A percentile compares a stretch with the other conserved stretches of the same genome.
Conservation (phyloP, 1,140 invertebrate genomes). For the Scaptomyza montana region DNA sequence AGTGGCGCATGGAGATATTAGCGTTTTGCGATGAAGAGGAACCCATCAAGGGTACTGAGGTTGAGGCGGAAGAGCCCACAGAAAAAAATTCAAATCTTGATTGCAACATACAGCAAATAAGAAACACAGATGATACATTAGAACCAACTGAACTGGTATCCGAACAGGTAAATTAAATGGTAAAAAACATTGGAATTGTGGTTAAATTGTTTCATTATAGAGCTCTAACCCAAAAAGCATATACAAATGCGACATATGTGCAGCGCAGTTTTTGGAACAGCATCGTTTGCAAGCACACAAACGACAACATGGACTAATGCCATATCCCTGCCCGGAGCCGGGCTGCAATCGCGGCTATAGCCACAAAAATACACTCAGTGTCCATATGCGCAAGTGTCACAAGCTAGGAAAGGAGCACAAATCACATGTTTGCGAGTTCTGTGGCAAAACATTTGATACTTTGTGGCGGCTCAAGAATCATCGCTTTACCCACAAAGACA, state of each 20-base stretch:
- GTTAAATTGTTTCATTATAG: background rate
- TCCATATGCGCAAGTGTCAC: slow-evolving; percentile 55
- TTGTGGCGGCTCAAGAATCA: slow-evolving; percentile 58
- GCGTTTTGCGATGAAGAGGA: slow-evolving; percentile 31
- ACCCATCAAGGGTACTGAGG: background rate
- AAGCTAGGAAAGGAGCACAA: slow-evolving; percentile 57
- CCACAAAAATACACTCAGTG: slow-evolving; percentile 52
- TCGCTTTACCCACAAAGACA: slow-evolving; percentile 50
- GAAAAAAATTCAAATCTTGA: background rate
- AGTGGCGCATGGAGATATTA: slow-evolving; percentile 40
- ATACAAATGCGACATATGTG: slow-evolving; percentile 55
- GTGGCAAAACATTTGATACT: slow-evolving; percentile 60
- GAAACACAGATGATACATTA: background rate
- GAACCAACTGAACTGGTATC: background rate
- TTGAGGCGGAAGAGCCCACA: background rate
- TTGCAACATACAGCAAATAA: background rate
- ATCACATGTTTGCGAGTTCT: slow-evolving; percentile 56
- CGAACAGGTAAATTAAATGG: background rate
- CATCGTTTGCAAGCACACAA: slow-evolving; percentile 52
- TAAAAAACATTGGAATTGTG: background rate
- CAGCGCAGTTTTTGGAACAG: slow-evolving; percentile 39
- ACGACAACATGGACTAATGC: slow-evolving; percentile 47
- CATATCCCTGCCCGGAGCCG: slow-evolving; percentile 49
- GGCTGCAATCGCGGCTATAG: slow-evolving; percentile 53
- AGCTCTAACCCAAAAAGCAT: slow-evolving; percentile 2